These are phyloP conservation scores for Eurytemora carolleeae DNA, from an alignment of 1,140 invertebrate genomes.

Conservation along the genomic window DNA sequence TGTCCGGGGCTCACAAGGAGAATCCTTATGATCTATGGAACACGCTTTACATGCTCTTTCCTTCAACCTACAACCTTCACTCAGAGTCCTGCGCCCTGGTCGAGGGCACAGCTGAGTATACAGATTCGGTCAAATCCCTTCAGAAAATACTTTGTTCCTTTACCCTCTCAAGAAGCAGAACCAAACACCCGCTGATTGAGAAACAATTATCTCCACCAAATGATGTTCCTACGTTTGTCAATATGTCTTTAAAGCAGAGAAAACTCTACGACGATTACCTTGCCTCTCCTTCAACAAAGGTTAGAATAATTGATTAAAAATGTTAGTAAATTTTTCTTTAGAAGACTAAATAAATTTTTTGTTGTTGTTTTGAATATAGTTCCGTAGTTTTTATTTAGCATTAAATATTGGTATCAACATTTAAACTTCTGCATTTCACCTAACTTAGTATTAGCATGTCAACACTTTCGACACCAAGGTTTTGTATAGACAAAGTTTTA, in stretches of 20 bases:
- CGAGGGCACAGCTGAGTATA: not conserved
- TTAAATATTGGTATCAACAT: too few relatives aligned
- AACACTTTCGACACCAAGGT: too few relatives aligned
- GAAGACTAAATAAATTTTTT: too few relatives aligned
- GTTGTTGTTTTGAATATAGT: too few relatives aligned
- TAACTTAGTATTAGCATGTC: too few relatives aligned
- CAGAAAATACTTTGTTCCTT: not conserved
- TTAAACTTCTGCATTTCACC: too few relatives aligned
- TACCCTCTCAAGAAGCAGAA: not conserved
- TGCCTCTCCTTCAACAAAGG: not conserved
- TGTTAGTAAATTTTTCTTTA: too few relatives aligned
- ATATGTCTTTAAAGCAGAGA: not conserved
- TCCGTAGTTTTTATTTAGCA: too few relatives aligned
- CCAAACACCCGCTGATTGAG: not conserved
- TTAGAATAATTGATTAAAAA: too few relatives aligned
- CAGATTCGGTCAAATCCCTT: not conserved
- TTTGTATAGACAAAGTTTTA: too few relatives aligned
- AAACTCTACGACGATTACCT: slow-evolving; percentile 11
- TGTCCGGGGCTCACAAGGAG: not conserved
- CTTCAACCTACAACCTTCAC: not conserved
- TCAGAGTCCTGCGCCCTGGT: not conserved
- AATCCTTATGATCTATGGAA: slow-evolving; percentile 5
- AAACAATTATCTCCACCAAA: not conserved
- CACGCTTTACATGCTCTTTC: not conserved
- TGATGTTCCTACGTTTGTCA: not conserved